A percentile compares a stretch with the other conserved stretches of the same genome.
These are phyloP conservation scores for Euphonia xanthogaster DNA, from an alignment of 2,797 vertebrate genomes.

Conservation along the genomic window DNA sequence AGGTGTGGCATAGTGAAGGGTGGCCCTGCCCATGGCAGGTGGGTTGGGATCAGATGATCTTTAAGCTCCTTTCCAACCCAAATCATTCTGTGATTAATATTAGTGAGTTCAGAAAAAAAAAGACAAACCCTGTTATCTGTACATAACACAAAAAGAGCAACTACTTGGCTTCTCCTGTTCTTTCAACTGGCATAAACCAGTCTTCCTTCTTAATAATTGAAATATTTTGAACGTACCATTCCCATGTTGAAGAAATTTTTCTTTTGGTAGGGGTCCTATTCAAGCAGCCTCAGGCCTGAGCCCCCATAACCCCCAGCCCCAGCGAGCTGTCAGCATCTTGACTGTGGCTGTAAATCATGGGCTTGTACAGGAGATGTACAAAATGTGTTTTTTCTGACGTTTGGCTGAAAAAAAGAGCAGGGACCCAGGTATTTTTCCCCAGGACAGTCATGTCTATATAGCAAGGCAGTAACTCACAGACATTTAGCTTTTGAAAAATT, in stretches of 20 bases:
- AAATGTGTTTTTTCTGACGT: background rate
- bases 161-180: background rate
- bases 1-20: background rate
- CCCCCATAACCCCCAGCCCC: accelerated
- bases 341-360: background rate
- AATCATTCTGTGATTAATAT: background rate
- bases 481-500: background rate
- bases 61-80: background rate
- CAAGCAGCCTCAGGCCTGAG: background rate
- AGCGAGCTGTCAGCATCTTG: background rate
- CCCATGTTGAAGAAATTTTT: background rate
- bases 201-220: background rate
- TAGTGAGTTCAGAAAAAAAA: background rate
- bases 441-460: background rate
- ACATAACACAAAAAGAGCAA: background rate
- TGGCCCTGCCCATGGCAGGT: too few relatives aligned
- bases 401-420: background rate
- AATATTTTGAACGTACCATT: background rate
- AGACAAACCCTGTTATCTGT: background rate
- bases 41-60: background rate
- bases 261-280: background rate
- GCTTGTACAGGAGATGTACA: background rate
- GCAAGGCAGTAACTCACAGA: background rate
- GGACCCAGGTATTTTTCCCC: background rate
- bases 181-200: background rate